A percentile compares a stretch with the other conserved stretches of the same genome.
These are phyloP conservation scores for Ariopsis seemanni DNA, from an alignment of 2,113 vertebrate species.

Conservation along the genomic window DNA sequence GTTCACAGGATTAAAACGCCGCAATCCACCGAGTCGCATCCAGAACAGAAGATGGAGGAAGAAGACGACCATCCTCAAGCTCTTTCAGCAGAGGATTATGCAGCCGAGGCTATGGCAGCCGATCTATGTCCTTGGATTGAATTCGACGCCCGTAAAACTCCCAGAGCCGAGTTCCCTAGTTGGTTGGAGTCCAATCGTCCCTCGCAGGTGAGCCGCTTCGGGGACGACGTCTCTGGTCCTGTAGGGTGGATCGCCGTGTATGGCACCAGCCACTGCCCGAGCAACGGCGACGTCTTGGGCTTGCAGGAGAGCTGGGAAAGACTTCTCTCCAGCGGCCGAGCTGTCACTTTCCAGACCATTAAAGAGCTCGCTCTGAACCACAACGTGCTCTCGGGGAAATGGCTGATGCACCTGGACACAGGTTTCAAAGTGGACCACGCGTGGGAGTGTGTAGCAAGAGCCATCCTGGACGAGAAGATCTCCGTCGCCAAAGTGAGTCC, in stretches of 20 bases:
- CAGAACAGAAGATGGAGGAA: conserved; percentile 41
- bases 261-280: conserved; percentile 67
- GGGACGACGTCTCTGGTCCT: conserved; percentile 67
- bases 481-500: conserved; percentile 81
- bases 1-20: not conserved
- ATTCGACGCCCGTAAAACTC: conserved; percentile 79
- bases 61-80: conserved; percentile 36
- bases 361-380: conserved; percentile 86
- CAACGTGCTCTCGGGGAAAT: conserved; percentile 81
- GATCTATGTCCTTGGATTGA: conserved; percentile 90
- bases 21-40: no score
- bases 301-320: conserved; percentile 85
- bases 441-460: conserved; percentile 83
- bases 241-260: conserved; percentile 84
- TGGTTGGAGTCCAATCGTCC: conserved; percentile 87
- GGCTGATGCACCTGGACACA: conserved; percentile 85
- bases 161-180: conserved; percentile 77
- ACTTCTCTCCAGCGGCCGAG: conserved; percentile 74
- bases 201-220: conserved; percentile 78
- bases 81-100: conserved; percentile 74
- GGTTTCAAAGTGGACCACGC: conserved; percentile 90
- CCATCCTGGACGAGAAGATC: conserved; percentile 78
- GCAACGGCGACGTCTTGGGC: conserved; percentile 67
- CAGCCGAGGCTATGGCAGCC: conserved; percentile 85
- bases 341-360: conserved; percentile 75